These are phyloP conservation scores for Hirtodrosophila histrioides DNA, from an alignment of 2,888 invertebrate species.

Conservation along the genomic window DNA sequence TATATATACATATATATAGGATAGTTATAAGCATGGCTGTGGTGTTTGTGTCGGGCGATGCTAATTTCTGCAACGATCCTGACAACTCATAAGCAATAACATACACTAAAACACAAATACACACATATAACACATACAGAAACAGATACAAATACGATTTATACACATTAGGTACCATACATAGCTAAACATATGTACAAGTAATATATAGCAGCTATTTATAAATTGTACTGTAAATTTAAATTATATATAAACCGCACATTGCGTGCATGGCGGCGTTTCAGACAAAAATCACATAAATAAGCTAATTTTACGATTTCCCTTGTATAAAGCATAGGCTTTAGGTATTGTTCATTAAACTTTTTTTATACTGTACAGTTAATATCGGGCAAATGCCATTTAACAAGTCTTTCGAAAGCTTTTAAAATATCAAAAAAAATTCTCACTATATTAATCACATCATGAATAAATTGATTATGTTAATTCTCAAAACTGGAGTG, in stretches of 20 bases:
- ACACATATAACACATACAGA: slow-evolving; percentile 19
- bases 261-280: slow-evolving; percentile 37
- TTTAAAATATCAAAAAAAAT: slow-evolving; percentile 64
- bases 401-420: slow-evolving; percentile 65
- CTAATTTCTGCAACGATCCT: slow-evolving; percentile 29
- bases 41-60: slow-evolving; percentile 31
- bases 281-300: slow-evolving; percentile 36
- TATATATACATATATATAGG: slow-evolving; percentile 30
- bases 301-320: slow-evolving; percentile 43
- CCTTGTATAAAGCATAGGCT: slow-evolving; percentile 68
- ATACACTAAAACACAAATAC: slow-evolving; percentile 4
- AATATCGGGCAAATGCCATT: slow-evolving; percentile 44
- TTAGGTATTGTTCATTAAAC: slow-evolving; percentile 48
- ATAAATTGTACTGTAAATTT: slow-evolving; percentile 54
- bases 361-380: slow-evolving; percentile 54
- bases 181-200: slow-evolving; percentile 61
- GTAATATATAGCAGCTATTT: slow-evolving; percentile 66
- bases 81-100: slow-evolving; percentile 26
- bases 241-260: slow-evolving; percentile 42
- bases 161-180: slow-evolving; percentile 42
- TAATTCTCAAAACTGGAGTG: slow-evolving; percentile 21
- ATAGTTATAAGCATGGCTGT: slow-evolving; percentile 54
- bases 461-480: slow-evolving; percentile 40
- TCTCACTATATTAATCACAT: slow-evolving; percentile 65
- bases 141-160: slow-evolving; percentile 20